Base-by-base conservation (phyloP, 2,797 vertebrate species). In the Lerista edwardsae region DNA sequence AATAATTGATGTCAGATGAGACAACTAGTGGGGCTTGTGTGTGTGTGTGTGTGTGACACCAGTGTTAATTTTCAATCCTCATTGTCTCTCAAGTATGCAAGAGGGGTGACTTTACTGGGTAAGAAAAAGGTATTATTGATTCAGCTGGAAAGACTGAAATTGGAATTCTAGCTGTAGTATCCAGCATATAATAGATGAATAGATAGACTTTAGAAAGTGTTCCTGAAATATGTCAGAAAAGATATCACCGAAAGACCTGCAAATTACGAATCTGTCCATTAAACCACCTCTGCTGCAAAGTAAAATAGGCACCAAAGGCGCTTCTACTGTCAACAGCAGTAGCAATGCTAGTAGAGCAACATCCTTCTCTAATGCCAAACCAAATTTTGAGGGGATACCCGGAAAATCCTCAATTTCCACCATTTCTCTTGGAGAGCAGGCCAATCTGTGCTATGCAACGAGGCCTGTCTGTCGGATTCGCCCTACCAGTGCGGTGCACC, bases 401-500 rank as follows among this genome's bases (percentile, higher is more conserved):
- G 84, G 1, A 89, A 36, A 17, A 44, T 94, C 27, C 85, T 87
- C 6, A 15, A 25, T 51, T 73, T 75, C 64, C 11, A 51, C 74
- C 75, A 2, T 71, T 17, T 87, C 92, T 69, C 94, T 93, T 86
- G 94, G 84, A 62, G 87, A 89, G 55, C 61, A 75, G 10, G 89
- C 89, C 62, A 84, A 74, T 0, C 75, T 87, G 0, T 86, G 85
- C 4, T 51, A 27, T 6, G 82, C 73, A 75, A 92, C 92, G 87
- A 94, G 94, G 88, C 94, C 95, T 0, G 87, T 97, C 4, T 88
- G 94, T 59, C 93, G 55, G 0, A 95, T 96, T n/a, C 86, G 95
- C 1, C 96, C 97, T 0, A 88, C 96, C 68, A 96, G 95, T n/a
- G 94, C 96, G 57, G 14, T 94, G 74, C 82, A 90, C 80, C 91